phyloP scores from a whole-genome alignment of 92 coral and sea anemone species.

The Palythoa caribaeorum region DNA sequence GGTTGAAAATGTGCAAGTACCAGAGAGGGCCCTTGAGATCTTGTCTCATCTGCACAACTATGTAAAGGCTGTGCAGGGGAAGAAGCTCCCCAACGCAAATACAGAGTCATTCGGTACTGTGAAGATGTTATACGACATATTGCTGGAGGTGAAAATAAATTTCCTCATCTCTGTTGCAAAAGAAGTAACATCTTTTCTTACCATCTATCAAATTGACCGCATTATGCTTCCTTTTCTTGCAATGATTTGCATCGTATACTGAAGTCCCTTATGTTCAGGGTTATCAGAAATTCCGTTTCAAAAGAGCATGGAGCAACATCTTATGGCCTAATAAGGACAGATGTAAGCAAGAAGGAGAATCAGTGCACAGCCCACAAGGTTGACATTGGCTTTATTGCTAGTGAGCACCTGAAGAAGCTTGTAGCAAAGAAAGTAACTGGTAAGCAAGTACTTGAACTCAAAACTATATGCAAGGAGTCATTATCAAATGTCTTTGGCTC shows the following conservation, averaged over 20 bases:
- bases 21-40: constrained; percentile 46
- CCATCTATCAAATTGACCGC: constrained; percentile 39
- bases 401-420: constrained; percentile 51
- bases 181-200: constrained; percentile 44
- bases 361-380: constrained; percentile 43
- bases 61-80: constrained; percentile 21
- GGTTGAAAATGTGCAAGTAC: constrained; percentile 38
- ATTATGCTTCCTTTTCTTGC: constrained; percentile 35
- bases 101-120: constrained; percentile 35
- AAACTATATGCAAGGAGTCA: constrained; percentile 53
- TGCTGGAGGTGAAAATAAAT: constrained; percentile 37
- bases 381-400: constrained; percentile 45
- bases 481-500: constrained; percentile 30
- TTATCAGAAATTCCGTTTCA: constrained; percentile 36
- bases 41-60: constrained; percentile 23
- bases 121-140: constrained; percentile 27
- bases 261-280: constrained; percentile 40
- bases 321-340: background rate
- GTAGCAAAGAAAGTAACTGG: constrained; percentile 40
- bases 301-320: constrained; percentile 47
- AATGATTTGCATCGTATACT: constrained; percentile 43
- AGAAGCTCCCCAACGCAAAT: constrained; percentile 30
- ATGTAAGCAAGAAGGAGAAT: constrained; percentile 40
- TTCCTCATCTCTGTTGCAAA: constrained; percentile 45
- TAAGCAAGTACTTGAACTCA: constrained; percentile 37